These are phyloP conservation scores for Gymnogyps californianus DNA, from an alignment of 2,113 vertebrate genomes.

Conservation along the genomic window DNA sequence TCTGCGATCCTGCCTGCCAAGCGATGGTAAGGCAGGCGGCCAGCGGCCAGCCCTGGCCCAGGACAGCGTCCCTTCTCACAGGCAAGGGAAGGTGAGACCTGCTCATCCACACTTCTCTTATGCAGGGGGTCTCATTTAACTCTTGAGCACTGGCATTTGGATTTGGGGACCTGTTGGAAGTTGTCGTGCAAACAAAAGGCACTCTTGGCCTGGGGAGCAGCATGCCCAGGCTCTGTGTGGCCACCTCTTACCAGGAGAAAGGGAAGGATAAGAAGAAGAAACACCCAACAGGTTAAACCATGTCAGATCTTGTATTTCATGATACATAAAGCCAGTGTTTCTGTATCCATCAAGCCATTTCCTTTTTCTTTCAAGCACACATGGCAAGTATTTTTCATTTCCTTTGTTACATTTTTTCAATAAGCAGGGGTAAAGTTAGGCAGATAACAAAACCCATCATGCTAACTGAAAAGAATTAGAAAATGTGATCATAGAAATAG, in stretches of 20 bases:
- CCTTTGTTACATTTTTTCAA: background rate
- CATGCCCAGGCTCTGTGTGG: background rate
- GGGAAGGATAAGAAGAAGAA: background rate
- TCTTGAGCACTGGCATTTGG: background rate
- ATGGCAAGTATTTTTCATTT: background rate
- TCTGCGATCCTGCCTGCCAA: background rate
- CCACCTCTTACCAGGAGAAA: background rate
- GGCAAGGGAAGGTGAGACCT: background rate
- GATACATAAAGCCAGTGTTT: background rate
- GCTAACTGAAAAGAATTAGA: background rate
- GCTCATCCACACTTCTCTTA: rapidly evolving
- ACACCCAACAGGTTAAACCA: background rate
- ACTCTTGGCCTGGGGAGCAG: background rate
- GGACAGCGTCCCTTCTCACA: background rate
- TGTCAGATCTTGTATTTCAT: background rate
- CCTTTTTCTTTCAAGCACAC: background rate
- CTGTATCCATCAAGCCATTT: background rate
- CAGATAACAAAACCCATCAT: background rate
- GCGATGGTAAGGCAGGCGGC: background rate
- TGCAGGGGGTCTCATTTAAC: background rate
- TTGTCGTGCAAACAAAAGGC: background rate
- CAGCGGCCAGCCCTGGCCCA: background rate
- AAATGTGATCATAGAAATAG: background rate
- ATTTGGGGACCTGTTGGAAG: background rate
- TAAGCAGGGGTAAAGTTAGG: background rate